Base-by-base conservation (phyloP, 2,797 vertebrate genomes). In the Halcyon leucocephala region DNA sequence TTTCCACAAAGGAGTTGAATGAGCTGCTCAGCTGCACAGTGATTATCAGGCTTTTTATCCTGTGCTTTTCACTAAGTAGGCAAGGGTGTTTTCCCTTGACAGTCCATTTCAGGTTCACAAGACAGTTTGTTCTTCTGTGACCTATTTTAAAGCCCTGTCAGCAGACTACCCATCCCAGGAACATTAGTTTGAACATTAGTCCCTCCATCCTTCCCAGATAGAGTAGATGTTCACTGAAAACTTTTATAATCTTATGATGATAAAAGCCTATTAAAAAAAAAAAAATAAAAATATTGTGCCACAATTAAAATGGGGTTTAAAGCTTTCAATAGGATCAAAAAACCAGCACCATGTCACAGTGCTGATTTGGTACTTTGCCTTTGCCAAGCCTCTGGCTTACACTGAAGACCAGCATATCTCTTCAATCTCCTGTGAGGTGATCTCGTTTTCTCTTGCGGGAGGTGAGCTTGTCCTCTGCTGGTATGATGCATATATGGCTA, bases 61-160 rank as follows among this genome's bases (percentile, higher is more conserved):
- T 72, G 35, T 92, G 39, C 19, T 86, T 88, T 86, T 88, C 66
- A 83, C 35, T 62, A 46, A 93, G 72, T 71, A 90, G 61, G 60
- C 54, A 78, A 85, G 54, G 29, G 65, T 60, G 26, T 79, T 89
- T 84, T 90, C 62, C 77, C 54, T 65, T 79, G 31, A 72, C 46
- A 48, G 57, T 57, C 57, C 91, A 35, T 81, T 90, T 93, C 58
- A 79, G 60, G 54, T 84, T 82, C 88, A 73, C 42, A 82, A 89
- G 42, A 76, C 39, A 72, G 26, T 19, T 41, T 80, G 67, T 57
- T 92, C 46, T 82, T 81, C 73, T 70, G 21, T 19, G 46, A 71
- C 57, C 79, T 91, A 74, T 48, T 87, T 86, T 44, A 90, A 95
- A 93, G 69, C 39, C 35, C 41, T 82, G n/a, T 76, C 82, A 93